Evolutionary conservation across 2,113 vertebrate genomes (phyloP).

Genomic region (Amphilophus citrinellus): DNA sequence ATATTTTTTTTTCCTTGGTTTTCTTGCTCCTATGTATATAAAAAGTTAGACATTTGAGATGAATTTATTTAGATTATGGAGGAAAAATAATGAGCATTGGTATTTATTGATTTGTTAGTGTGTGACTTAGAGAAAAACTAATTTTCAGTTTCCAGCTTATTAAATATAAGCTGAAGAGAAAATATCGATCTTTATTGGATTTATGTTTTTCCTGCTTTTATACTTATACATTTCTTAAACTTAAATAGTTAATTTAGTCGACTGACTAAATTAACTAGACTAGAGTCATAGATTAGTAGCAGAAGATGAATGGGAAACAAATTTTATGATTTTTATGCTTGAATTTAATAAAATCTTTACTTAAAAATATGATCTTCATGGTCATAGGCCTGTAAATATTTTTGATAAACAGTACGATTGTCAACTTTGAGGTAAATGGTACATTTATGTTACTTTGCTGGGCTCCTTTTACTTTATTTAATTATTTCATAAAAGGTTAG

Average conservation of each 20-base stretch:
- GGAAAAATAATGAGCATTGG: no score
- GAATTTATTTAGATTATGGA: background rate
- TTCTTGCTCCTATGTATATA: accelerated
- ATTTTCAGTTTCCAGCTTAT: no score
- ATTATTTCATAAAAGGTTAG: no score
- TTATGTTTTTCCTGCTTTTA: background rate
- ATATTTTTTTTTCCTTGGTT: background rate
- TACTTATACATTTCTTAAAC: background rate
- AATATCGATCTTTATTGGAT: accelerated
- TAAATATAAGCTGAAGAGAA: background rate
- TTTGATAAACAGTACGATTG: no score
- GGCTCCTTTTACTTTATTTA: no score
- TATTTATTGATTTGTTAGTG: background rate
- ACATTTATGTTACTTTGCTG: no score
- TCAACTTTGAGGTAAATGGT: no score
- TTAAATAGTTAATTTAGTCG: background rate
- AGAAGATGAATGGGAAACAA: background rate
- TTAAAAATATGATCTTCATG: background rate
- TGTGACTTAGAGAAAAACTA: no score
- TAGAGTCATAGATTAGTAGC: background rate
- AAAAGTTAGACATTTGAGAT: background rate
- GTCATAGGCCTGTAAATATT: background rate
- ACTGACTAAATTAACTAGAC: no score
- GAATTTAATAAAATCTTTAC: no score
- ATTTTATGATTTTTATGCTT: background rate